phyloP scores from a whole-genome alignment of 2,888 invertebrate species.

The Clistopyga incitator region DNA sequence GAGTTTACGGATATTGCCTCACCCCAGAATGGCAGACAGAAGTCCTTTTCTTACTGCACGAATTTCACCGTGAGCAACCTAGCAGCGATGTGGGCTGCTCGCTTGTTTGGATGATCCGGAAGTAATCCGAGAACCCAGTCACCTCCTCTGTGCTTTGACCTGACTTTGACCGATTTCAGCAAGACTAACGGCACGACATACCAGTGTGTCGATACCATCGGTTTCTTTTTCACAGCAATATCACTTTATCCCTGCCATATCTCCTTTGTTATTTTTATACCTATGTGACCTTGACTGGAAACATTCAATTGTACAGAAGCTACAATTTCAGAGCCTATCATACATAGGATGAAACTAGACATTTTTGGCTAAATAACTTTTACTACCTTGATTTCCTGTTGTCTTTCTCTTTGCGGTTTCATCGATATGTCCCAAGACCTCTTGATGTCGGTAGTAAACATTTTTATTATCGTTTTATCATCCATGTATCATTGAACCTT shows the following conservation, averaged over 20 bases:
- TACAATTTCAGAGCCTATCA: background rate
- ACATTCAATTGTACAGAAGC: background rate
- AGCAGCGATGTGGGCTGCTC: constrained; percentile 39
- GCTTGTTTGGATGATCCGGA: constrained; percentile 59
- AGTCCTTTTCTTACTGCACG: constrained; percentile 30
- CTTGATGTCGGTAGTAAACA: no score
- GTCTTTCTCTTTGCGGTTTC: no score
- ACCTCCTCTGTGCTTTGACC: constrained; percentile 44
- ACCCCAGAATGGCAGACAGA: constrained; percentile 34
- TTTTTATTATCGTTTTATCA: no score
- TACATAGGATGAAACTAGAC: background rate
- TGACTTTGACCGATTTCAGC: constrained; percentile 59
- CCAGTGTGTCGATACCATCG: constrained; percentile 26
- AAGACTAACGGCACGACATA: constrained; percentile 65
- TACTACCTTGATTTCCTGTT: no score
- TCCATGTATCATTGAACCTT: no score
- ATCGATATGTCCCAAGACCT: no score
- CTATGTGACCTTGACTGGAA: background rate
- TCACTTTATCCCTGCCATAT: background rate
- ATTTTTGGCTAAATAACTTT: background rate
- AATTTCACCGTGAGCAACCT: constrained; percentile 39
- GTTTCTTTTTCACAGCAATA: background rate
- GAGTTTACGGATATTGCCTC: constrained; percentile 24
- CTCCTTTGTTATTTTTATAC: background rate
- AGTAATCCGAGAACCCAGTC: constrained; percentile 55